Evolutionary conservation across 1,140 invertebrate species (phyloP), one percentile per base, ranked within the genome.

Genomic region (Hermatobates lingyangjiaoensis): DNA sequence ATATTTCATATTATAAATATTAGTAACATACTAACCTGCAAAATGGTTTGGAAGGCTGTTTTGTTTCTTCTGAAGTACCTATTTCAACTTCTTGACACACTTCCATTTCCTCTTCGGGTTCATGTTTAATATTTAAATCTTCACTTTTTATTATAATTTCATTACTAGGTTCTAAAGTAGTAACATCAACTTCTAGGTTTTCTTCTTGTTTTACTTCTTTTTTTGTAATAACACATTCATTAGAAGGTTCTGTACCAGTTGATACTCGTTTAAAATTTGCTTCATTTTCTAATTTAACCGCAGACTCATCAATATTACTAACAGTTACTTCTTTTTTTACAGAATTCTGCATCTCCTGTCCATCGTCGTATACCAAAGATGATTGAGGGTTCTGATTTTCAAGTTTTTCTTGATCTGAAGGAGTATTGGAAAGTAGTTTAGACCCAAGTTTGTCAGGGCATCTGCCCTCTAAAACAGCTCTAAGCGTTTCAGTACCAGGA

Each of bases 51-150:
- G n/a, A n/a, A n/a, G n/a, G n/a, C n/a, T n/a, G n/a, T n/a, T n/a
- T n/a, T n/a, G n/a, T 42, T 51, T 51, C 42, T 27, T 56, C 49
- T 10, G 56, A 53, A 1, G 55, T 55, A 34, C 53, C 56, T 15
- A 55, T 56, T 48, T 60, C 59, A 1, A 60, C 55, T 52, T 60
- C 57, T 39, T 60, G 58, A 34, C 54, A 58, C 1, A 57, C 54
- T 23, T 53, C 53, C 28, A 51, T 53, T 12, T 30, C 23, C 3
- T 52, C 50, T 45, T 53, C 51, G 18, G 20, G 42, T 49, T 59
- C 54, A 12, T 45, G 39, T 56, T 54, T 44, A 3, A 48, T 48
- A 45, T 56, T 53, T 1, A 45, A 2, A 12, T 49, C 44, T 24
- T 50, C 42, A 39, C 38, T 51, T 50, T 53, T 50, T 1, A 28